Percentiles rank a stretch among this genome's conserved stretches.
These are phyloP conservation scores for Tricholauxania praeusta DNA, from an alignment of 2,888 invertebrate species.

Conservation along the genomic window DNA sequence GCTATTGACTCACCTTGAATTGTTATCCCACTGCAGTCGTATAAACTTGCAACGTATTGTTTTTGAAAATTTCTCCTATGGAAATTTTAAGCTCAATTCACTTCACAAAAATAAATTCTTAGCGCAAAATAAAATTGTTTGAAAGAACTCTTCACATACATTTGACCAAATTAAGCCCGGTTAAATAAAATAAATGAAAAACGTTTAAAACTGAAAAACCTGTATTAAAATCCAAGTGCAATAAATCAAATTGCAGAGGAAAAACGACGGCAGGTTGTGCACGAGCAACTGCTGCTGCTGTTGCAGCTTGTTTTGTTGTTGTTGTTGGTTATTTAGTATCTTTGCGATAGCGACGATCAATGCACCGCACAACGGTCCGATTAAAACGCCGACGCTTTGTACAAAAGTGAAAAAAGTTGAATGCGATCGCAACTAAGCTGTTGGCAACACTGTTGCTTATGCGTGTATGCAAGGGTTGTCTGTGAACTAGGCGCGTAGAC, in stretches of 20 bases:
- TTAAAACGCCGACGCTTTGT: background rate
- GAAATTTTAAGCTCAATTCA: no score
- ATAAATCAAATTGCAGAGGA: slow-evolving; percentile 42
- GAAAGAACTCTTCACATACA: no score
- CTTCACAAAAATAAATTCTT: no score
- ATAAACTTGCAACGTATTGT: no score
- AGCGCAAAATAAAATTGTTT: no score
- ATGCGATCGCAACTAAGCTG: slow-evolving; percentile 9
- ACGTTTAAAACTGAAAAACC: background rate
- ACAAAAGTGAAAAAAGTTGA: background rate
- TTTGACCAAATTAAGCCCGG: no score
- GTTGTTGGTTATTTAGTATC: background rate
- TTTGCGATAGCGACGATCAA: background rate
- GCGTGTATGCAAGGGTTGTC: background rate
- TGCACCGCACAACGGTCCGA: background rate
- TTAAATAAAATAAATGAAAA: background rate
- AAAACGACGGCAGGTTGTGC: slow-evolving; percentile 46
- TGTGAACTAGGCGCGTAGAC: background rate
- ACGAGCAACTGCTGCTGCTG: slow-evolving; percentile 25
- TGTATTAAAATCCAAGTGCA: slow-evolving; percentile 18
- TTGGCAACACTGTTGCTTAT: slow-evolving; percentile 17
- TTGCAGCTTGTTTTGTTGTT: background rate
- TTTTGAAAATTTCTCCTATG: no score
- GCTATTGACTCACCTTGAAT: no score
- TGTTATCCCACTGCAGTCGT: no score